Conservation (phyloP, 2,797 vertebrate species). For the Galaxias olidus region DNA sequence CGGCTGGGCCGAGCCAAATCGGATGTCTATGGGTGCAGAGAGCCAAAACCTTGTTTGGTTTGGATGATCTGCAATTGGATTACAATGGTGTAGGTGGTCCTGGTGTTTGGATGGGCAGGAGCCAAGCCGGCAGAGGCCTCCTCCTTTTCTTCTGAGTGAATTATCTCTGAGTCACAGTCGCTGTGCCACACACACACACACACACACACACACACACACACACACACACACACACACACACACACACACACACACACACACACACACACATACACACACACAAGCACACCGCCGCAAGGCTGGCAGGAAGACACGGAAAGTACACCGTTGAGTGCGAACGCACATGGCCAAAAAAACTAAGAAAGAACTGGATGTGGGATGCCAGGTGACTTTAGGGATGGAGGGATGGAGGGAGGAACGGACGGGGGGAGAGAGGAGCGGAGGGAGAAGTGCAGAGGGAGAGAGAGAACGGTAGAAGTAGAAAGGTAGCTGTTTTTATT, state of each 20-base stretch:
- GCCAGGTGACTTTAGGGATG: too few species aligned
- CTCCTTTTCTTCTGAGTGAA: constrained; percentile 53
- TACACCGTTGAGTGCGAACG: neutral
- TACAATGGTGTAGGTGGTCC: constrained; percentile 42
- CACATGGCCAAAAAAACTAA: neutral
- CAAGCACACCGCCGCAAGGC: too few species aligned
- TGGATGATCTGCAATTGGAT: constrained; percentile 51
- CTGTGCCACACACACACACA: too few species aligned
- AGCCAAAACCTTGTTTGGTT: constrained; percentile 45
- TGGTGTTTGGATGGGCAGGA: constrained; percentile 27
- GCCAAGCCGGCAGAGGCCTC: constrained; percentile 25
- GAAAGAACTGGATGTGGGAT: neutral
- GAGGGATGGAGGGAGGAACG: constrained; percentile 3
- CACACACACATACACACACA: too few species aligned
- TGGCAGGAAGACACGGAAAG: too few species aligned
- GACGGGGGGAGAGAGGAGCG: constrained; percentile 7
- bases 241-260: too few species aligned
- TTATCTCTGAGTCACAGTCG: constrained; percentile 31
- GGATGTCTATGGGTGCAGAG: constrained; percentile 15
- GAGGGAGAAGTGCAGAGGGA: neutral
- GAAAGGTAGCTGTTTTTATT: neutral
- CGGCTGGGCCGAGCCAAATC: too few species aligned
- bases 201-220: too few species aligned
- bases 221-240: too few species aligned
- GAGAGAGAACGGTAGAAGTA: constrained; percentile 1